Percentiles rank a stretch among this genome's conserved stretches.
Conservation (phyloP, 2,888 invertebrate species). For the Sinhomidia bicolor region DNA sequence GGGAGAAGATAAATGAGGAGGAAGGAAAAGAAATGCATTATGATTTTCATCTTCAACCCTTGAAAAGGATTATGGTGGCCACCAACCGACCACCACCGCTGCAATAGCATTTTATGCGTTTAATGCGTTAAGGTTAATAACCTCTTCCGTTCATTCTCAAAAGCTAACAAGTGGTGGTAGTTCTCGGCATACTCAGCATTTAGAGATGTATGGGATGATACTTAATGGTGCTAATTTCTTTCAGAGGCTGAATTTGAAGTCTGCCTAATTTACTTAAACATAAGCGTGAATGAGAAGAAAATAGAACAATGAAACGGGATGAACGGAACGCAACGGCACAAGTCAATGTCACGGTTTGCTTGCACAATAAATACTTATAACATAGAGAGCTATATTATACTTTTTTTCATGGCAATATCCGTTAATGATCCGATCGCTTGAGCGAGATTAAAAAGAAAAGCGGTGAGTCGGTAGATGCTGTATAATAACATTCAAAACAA, state of each 20-base stretch:
- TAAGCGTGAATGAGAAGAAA: background rate
- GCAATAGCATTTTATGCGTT: background rate
- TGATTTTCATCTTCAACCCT: background rate
- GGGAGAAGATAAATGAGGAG: background rate
- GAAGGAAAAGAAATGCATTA: background rate
- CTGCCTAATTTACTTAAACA: background rate
- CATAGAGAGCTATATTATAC: too few relatives aligned
- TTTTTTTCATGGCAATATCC: constrained; percentile 17
- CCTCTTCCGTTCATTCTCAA: constrained; percentile 17
- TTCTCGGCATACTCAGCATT: too few relatives aligned
- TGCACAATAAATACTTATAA: too few relatives aligned
- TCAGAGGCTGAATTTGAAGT: too few relatives aligned
- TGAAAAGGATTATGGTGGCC: background rate
- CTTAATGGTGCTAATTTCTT: too few relatives aligned
- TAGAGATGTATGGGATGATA: too few relatives aligned
- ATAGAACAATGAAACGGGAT: constrained; percentile 17
- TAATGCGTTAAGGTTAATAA: constrained; percentile 25
- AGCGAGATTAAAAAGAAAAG: too few relatives aligned
- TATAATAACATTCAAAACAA: too few relatives aligned
- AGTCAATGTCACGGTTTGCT: constrained; percentile 4
- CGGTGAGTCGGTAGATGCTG: too few relatives aligned
- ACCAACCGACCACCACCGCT: background rate
- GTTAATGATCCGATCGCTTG: background rate
- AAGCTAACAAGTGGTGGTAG: background rate
- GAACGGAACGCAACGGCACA: background rate